These are phyloP conservation scores for Deladenus siricidicola DNA, from an alignment of 2,888 invertebrate species.

Conservation along the genomic window DNA sequence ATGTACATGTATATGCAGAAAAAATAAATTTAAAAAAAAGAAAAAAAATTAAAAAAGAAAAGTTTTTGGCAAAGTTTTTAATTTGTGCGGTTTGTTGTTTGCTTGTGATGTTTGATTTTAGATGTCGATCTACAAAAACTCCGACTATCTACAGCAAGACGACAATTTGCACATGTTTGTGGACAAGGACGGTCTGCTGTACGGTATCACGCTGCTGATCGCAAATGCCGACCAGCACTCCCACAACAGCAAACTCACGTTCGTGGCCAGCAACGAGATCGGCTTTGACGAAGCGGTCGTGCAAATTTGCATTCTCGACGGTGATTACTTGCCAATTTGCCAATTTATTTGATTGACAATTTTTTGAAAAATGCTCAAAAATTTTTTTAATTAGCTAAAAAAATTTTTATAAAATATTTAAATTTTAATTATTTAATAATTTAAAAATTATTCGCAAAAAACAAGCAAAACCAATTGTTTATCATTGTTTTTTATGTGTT, in stretches of 20 bases:
- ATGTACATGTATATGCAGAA: no score
- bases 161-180: slow-evolving; percentile 69
- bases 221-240: slow-evolving; percentile 71
- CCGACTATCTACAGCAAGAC: slow-evolving; percentile 65
- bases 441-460: no score
- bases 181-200: slow-evolving; percentile 82
- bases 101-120: slow-evolving; percentile 53
- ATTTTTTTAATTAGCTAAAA: no score
- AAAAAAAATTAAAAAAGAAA: neutral
- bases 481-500: no score
- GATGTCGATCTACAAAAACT: slow-evolving; percentile 78
- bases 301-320: slow-evolving; percentile 11
- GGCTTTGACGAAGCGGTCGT: slow-evolving; percentile 28
- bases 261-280: slow-evolving; percentile 34
- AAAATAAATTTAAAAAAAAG: neutral
- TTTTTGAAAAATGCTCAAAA: no score
- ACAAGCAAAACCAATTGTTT: no score
- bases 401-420: no score
- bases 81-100: neutral
- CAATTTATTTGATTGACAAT: no score
- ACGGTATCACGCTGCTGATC: slow-evolving; percentile 73
- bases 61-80: neutral
- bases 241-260: slow-evolving; percentile 43
- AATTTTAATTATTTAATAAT: no score
- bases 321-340: no score